Percentiles rank a stretch among this genome's conserved stretches.
Evolutionary conservation across 2,888 invertebrate species (phyloP).

Genomic region (Linnaemya tessellans): DNA sequence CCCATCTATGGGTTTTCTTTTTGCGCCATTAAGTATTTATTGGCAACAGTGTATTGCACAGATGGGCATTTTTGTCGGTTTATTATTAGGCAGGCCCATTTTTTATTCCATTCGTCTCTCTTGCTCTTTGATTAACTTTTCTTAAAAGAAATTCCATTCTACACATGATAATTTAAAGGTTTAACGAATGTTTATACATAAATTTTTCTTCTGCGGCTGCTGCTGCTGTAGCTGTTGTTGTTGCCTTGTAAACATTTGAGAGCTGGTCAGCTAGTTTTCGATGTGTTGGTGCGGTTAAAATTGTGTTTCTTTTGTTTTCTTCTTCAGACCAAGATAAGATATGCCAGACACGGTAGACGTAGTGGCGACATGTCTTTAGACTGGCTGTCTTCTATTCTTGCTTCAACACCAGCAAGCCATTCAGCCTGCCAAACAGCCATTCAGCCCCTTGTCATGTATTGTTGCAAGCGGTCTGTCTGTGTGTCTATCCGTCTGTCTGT

Average conservation of each 20-base stretch:
- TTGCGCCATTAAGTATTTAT: background rate
- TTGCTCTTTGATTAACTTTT: constrained; percentile 31
- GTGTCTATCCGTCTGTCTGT: too few relatives aligned
- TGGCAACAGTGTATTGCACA: constrained; percentile 62
- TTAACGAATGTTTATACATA: constrained; percentile 51
- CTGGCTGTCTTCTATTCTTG: constrained; percentile 52
- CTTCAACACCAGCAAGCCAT: constrained; percentile 21
- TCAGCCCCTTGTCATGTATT: constrained; percentile 38
- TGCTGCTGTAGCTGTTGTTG: constrained; percentile 30
- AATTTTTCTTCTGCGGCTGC: constrained; percentile 14
- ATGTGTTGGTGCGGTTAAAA: constrained; percentile 53
- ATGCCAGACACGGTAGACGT: constrained; percentile 81
- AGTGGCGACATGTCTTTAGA: constrained; percentile 79
- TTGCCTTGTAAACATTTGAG: background rate
- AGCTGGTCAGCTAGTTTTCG: constrained; percentile 45
- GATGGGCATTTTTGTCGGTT: constrained; percentile 54
- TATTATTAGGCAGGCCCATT: constrained; percentile 53
- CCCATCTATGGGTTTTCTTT: too few relatives aligned
- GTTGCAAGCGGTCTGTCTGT: constrained; percentile 20
- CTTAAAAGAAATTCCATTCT: constrained; percentile 56
- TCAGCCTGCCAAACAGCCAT: constrained; percentile 52
- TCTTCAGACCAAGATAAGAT: constrained; percentile 78
- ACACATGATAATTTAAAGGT: constrained; percentile 61
- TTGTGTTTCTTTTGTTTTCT: constrained; percentile 69
- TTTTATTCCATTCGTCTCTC: constrained; percentile 24